Base-by-base conservation (phyloP, 2,888 invertebrate species). In the Rhamphomyia laevipes region DNA sequence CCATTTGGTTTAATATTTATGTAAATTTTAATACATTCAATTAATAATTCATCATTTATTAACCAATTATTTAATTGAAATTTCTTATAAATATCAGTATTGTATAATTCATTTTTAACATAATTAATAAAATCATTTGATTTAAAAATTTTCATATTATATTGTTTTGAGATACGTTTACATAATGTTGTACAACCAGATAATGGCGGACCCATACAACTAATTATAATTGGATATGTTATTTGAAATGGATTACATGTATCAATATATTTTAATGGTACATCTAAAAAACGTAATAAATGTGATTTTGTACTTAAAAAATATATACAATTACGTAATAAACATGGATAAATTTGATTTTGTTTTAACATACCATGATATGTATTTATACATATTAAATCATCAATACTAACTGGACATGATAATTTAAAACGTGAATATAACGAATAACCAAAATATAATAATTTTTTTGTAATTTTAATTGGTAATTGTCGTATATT, bases 381-480 rank as follows among this genome's bases (percentile, higher is more conserved):
- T 11, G 12, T 11, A 30, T 55, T 53, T 2, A 53, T 7, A 1
- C 45, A 47, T 42, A 53, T 48, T 15, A 54, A 12, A 45, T 76
- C 72, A 58, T 62, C 72, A 45, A 78, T 67, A 58, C 77, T 75
- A 1, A 84, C 81, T 1, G 84, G 84, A 61, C 83, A 82, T 58
- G 76, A 73, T 48, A 75, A 73, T 18, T 77, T 74, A 63, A 81
- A 83, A 56, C 75, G 74, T 61, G 82, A 83, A 17, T 77, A 61
- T 53, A 81, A 76, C 60, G 69, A 79, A 62, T 77, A 78, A 5
- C 83, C 82, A 52, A 68, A 68, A 3, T 67, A 60, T 35, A 83
- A 58, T 41, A 83, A 65, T 47, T 68, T 67, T 58, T 82, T 77
- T 6, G 81, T 80, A 15, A 74, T 67, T 54, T 77, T 74, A 13